A percentile compares a stretch with the other conserved stretches of the same genome.
These are phyloP conservation scores for Lacerta viridis DNA, from an alignment of 2,797 vertebrate genomes.

Conservation along the genomic window DNA sequence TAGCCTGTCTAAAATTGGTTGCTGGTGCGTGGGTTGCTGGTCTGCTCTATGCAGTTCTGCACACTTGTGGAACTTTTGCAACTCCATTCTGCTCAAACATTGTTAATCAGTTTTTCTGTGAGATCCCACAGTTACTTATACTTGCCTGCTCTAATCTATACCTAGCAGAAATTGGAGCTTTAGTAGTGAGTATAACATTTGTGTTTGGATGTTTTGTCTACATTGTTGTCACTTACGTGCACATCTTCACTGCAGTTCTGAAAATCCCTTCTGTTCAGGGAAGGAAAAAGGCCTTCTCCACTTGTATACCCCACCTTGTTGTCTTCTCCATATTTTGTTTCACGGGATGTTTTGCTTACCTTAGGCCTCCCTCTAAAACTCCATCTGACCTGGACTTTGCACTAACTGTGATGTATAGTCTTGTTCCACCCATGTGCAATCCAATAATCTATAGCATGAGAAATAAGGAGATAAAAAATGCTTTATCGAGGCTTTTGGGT, in stretches of 20 bases:
- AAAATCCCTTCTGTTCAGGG: too few relatives aligned
- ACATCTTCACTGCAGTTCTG: too few relatives aligned
- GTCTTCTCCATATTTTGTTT: too few relatives aligned
- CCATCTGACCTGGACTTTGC: not conserved
- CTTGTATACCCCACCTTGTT: too few relatives aligned
- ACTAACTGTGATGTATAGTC: not conserved
- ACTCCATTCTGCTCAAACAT: not conserved
- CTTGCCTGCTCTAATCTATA: not conserved
- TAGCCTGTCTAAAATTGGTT: too few relatives aligned
- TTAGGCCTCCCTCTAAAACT: not conserved
- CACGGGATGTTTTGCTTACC: not conserved
- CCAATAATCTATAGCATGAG: slow-evolving; percentile 26
- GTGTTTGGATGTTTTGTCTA: not conserved
- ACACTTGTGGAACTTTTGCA: not conserved
- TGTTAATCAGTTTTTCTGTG: too few relatives aligned
- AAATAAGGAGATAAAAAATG: slow-evolving; percentile 15
- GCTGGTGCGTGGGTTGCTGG: too few relatives aligned
- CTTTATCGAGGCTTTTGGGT: not conserved
- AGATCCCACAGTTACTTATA: too few relatives aligned
- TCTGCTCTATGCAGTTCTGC: not conserved
- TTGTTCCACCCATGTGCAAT: not conserved
- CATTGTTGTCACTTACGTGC: too few relatives aligned
- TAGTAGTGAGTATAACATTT: not conserved
- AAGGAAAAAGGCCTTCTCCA: too few relatives aligned
- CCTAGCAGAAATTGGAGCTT: not conserved